These are phyloP conservation scores for Xiphophorus birchmanni DNA, from an alignment of 2,797 vertebrate genomes.

Conservation along the genomic window DNA sequence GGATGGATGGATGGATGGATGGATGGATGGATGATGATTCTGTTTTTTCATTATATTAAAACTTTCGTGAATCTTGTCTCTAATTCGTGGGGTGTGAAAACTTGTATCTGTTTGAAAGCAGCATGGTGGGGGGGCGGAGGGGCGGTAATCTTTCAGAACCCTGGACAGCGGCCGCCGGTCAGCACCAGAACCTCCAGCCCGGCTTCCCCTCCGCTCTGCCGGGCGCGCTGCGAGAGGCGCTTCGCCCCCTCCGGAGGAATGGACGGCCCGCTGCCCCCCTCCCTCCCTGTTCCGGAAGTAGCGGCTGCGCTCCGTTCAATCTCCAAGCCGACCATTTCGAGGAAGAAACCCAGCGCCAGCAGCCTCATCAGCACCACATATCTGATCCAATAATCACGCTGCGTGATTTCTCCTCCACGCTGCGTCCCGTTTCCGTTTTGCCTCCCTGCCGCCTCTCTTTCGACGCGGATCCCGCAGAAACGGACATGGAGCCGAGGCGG, in stretches of 20 bases:
- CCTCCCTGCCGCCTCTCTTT: slow-evolving; percentile 18
- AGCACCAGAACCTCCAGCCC: neutral
- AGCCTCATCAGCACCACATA: slow-evolving; percentile 54
- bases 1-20: no score
- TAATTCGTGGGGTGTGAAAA: no score
- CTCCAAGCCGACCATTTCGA: slow-evolving; percentile 80
- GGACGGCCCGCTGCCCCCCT: slow-evolving; percentile 30
- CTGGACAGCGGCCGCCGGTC: slow-evolving; percentile 72
- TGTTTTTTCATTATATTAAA: no score
- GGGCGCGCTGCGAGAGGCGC: slow-evolving; percentile 27
- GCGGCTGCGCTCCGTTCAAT: slow-evolving; percentile 78
- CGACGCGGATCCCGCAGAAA: slow-evolving; percentile 22
- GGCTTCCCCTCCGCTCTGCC: slow-evolving; percentile 35
- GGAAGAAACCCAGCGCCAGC: slow-evolving; percentile 68
- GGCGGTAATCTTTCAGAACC: slow-evolving; percentile 74
- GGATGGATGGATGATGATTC: no score
- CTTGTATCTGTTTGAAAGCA: no score
- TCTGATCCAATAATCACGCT: slow-evolving; percentile 61
- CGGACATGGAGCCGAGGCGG: slow-evolving; percentile 67
- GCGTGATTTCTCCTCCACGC: slow-evolving; percentile 44
- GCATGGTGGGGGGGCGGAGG: no score
- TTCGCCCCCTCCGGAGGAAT: slow-evolving; percentile 18
- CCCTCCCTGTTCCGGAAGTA: slow-evolving; percentile 79
- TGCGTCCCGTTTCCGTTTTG: slow-evolving; percentile 23
- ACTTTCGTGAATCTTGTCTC: no score